Evolutionary conservation across 2,797 vertebrate species (phyloP).

Genomic region (Florisuga fusca): DNA sequence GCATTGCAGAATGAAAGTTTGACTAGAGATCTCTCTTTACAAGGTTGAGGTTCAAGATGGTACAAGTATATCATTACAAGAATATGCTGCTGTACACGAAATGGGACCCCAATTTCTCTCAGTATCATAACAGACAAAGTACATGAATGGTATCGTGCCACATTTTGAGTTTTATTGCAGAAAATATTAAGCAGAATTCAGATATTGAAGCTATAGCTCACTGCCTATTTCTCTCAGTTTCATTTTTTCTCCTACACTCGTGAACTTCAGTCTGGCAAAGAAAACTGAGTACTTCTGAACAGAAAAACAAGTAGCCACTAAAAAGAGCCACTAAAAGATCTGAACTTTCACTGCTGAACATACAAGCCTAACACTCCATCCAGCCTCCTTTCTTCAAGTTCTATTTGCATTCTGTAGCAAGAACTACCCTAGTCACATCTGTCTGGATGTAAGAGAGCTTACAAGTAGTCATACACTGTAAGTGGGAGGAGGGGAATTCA

Average conservation of each 20-base stretch:
- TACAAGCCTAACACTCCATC: not conserved
- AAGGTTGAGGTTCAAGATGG: not conserved
- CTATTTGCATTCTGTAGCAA: not conserved
- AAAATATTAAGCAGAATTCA: not conserved
- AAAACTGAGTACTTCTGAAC: not conserved
- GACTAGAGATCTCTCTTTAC: not conserved
- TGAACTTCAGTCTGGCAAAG: not conserved
- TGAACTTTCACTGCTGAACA: not conserved
- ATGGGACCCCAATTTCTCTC: not conserved
- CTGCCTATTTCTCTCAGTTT: not conserved
- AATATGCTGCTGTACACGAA: not conserved
- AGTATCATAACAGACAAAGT: rapidly evolving
- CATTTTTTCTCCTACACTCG: not conserved
- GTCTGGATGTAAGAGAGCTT: not conserved
- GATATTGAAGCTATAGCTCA: not conserved
- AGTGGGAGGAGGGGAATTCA: not conserved
- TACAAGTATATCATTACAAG: not conserved
- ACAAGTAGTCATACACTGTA: not conserved
- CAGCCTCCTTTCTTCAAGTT: not conserved
- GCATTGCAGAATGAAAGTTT: not conserved
- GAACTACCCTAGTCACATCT: not conserved
- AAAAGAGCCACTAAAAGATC: not conserved
- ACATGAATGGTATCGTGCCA: not conserved
- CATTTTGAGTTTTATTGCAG: not conserved
- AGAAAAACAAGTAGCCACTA: not conserved